phyloP scores from a whole-genome alignment of 2,888 invertebrate species.

The Leucophenga montana region DNA sequence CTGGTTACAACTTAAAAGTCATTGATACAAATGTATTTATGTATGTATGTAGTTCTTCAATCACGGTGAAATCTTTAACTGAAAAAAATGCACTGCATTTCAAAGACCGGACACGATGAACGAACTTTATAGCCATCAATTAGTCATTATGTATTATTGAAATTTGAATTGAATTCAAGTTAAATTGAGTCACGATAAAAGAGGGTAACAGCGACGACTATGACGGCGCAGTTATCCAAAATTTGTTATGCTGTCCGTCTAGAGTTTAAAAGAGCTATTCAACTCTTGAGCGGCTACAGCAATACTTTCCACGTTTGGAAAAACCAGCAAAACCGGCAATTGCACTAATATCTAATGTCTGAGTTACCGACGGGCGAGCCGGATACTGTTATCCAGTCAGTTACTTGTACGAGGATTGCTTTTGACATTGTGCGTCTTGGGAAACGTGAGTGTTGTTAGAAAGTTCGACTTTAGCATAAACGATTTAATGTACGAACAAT shows the following conservation, averaged over 20 bases:
- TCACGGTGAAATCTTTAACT: no score
- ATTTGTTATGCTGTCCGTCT: neutral
- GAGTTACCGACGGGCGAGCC: neutral
- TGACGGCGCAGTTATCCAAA: neutral
- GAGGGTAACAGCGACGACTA: neutral
- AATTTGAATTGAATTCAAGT: neutral
- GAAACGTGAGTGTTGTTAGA: no score
- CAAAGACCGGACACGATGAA: no score
- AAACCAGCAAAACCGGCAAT: constrained; percentile 24
- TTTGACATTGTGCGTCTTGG: no score
- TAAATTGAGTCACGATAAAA: constrained; percentile 7
- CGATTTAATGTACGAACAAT: no score
- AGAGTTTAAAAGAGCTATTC: no score
- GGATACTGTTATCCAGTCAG: neutral
- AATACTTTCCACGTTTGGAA: neutral
- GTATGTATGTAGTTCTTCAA: no score
- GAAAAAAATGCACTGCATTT: no score
- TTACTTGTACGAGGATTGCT: constrained; percentile 44
- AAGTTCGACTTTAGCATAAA: no score
- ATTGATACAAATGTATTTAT: no score
- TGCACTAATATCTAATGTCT: neutral
- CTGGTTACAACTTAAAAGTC: no score
- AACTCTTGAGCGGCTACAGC: neutral
- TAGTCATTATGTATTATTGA: constrained; percentile 13
- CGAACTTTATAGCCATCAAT: neutral